Evolutionary conservation across 2,797 vertebrate species (phyloP).

Genomic region (Spinus pinus): DNA sequence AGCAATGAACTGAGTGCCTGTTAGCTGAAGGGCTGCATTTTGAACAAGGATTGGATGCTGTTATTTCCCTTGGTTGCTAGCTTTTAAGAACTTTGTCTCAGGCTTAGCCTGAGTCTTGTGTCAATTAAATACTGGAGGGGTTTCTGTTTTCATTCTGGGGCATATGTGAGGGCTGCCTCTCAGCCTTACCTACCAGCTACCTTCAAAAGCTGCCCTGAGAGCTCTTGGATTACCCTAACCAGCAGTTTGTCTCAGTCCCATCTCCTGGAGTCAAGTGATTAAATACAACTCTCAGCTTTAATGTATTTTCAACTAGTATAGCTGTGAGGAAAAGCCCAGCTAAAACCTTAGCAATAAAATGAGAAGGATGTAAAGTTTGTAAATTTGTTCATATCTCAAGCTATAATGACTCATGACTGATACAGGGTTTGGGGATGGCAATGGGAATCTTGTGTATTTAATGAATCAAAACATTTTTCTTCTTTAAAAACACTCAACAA

Average conservation of each 20-base stretch:
- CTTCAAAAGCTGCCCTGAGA: background rate
- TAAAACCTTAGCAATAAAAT: background rate
- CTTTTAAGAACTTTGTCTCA: conserved; percentile 8
- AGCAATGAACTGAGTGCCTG: background rate
- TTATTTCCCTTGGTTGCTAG: background rate
- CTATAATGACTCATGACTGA: background rate
- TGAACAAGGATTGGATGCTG: background rate
- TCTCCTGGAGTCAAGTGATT: background rate
- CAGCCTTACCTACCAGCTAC: background rate
- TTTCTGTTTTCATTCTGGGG: background rate
- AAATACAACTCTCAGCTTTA: background rate
- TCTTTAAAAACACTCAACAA: conserved; percentile 1
- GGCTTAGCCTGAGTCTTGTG: background rate
- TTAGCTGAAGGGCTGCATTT: background rate
- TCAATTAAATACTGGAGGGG: background rate
- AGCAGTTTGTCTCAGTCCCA: background rate
- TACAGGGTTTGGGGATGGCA: background rate
- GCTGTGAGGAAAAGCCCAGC: background rate
- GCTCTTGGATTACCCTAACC: background rate
- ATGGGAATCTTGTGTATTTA: background rate
- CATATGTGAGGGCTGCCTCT: background rate
- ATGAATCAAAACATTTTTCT: background rate
- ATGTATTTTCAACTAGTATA: background rate
- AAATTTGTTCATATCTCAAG: background rate
- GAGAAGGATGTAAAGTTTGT: background rate